Percentiles rank a stretch among this genome's conserved stretches.
Conservation (phyloP, 1,140 invertebrate genomes). For the Oncopeltus fasciatus region DNA sequence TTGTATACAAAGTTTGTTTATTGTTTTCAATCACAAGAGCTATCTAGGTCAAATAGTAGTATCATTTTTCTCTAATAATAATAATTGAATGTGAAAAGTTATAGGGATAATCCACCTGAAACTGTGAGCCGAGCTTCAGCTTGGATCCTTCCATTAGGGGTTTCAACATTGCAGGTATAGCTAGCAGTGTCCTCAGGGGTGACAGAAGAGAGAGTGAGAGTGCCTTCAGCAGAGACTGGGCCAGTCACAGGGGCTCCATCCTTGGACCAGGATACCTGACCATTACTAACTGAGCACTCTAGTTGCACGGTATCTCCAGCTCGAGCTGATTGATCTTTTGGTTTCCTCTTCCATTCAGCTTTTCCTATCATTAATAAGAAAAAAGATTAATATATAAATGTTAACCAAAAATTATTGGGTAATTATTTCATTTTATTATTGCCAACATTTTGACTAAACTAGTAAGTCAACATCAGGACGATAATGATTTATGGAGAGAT, state of each 20-base stretch:
- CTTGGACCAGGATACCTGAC: conserved; percentile 52
- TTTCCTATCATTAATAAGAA: no score
- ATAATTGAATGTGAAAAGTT: no score
- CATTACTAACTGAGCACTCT: conserved; percentile 50
- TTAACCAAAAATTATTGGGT: no score
- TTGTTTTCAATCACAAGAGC: no score
- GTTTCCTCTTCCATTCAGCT: conserved; percentile 28
- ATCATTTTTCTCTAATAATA: no score
- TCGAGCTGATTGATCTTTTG: conserved; percentile 26
- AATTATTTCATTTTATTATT: no score
- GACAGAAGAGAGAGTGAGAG: conserved; percentile 44
- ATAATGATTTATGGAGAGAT: no score
- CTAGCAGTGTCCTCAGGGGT: conserved; percentile 44
- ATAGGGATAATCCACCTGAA: conserved; percentile 48
- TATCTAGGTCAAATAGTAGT: no score
- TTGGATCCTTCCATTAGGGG: conserved; percentile 45
- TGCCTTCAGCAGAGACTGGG: conserved; percentile 41
- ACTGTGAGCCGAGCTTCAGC: conserved; percentile 49
- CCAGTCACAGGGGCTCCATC: conserved; percentile 43
- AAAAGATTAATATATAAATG: no score
- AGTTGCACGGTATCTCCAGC: conserved; percentile 38
- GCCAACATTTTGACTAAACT: no score
- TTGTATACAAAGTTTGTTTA: no score
- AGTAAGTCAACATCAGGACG: no score
- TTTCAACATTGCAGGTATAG: conserved; percentile 58